phyloP scores from a whole-genome alignment of 2,113 vertebrate genomes.

The Brachyistius frenatus region DNA sequence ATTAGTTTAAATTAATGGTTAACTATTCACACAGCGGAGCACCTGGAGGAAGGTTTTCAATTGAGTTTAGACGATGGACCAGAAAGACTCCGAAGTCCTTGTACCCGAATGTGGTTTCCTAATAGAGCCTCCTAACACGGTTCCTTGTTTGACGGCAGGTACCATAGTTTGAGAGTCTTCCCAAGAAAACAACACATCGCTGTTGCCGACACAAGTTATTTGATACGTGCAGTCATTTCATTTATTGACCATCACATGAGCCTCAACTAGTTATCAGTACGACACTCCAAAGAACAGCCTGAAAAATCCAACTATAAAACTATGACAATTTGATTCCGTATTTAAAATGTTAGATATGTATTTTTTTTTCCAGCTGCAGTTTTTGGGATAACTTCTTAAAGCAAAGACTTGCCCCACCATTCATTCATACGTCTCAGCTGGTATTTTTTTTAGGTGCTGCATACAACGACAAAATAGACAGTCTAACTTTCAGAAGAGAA shows the following conservation, averaged over 20 bases:
- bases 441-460: no score
- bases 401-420: neutral
- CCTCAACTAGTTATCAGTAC: neutral
- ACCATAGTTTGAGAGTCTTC: slow-evolving; percentile 1
- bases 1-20: neutral
- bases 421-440: no score
- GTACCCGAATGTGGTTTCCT: slow-evolving; percentile 36
- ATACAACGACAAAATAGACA: no score
- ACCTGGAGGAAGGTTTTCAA: neutral
- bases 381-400: neutral
- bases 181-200: neutral
- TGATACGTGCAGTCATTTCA: neutral
- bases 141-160: slow-evolving; percentile 20
- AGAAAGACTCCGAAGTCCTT: neutral
- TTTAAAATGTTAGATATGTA: neutral
- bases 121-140: neutral
- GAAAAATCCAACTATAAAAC: neutral
- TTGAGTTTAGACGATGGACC: neutral
- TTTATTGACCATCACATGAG: neutral
- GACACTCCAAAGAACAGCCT: neutral
- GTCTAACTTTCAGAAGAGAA: no score
- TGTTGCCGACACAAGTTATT: slow-evolving; percentile 3
- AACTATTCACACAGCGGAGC: neutral
- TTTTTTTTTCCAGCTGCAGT: no score
- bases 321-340: neutral